A percentile compares a stretch with the other conserved stretches of the same genome.
Evolutionary conservation across 2,797 vertebrate species (phyloP).

Genomic region (Neosilurus mollespiculum): DNA sequence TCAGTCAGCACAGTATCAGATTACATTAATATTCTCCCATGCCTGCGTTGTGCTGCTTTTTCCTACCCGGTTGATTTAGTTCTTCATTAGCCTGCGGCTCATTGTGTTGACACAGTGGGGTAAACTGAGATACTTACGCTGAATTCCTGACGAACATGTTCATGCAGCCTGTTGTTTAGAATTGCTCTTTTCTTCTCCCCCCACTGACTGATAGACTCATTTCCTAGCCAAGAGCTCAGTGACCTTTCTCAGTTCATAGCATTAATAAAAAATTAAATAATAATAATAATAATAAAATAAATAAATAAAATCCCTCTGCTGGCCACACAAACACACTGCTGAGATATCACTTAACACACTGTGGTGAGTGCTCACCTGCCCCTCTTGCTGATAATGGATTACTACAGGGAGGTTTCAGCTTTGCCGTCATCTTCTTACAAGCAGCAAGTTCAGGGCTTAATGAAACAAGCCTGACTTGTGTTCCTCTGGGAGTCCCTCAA

Average conservation of each 20-base stretch:
- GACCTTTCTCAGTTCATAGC: conserved; percentile 46
- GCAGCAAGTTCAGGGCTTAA: conserved; percentile 14
- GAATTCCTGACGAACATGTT: conserved; percentile 55
- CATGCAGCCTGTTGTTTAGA: conserved; percentile 50
- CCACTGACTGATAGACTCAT: conserved; percentile 41
- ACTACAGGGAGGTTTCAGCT: conserved; percentile 1
- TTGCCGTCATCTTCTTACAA: conserved; percentile 23
- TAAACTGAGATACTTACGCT: conserved; percentile 40
- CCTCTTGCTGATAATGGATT: conserved; percentile 11
- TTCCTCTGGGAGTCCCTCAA: conserved; percentile 32
- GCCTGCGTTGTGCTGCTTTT: conserved; percentile 34
- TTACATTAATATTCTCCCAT: conserved; percentile 45
- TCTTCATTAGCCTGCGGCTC: conserved; percentile 47
- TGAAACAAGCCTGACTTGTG: conserved; percentile 18
- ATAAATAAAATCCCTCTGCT: conserved; percentile 42
- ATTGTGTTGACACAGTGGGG: conserved; percentile 45
- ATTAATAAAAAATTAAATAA: conserved; percentile 3
- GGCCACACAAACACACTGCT: conserved; percentile 39
- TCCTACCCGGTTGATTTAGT: conserved; percentile 50
- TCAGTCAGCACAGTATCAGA: conserved; percentile 48
- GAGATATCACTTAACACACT: conserved; percentile 15
- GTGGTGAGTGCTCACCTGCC: conserved; percentile 24
- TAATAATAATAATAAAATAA: not conserved
- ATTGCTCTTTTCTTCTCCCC: conserved; percentile 30
- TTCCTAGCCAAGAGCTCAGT: conserved; percentile 46